These are phyloP conservation scores for Hystrix brachyura DNA, from an alignment of 2,113 vertebrate species.

Conservation along the genomic window DNA sequence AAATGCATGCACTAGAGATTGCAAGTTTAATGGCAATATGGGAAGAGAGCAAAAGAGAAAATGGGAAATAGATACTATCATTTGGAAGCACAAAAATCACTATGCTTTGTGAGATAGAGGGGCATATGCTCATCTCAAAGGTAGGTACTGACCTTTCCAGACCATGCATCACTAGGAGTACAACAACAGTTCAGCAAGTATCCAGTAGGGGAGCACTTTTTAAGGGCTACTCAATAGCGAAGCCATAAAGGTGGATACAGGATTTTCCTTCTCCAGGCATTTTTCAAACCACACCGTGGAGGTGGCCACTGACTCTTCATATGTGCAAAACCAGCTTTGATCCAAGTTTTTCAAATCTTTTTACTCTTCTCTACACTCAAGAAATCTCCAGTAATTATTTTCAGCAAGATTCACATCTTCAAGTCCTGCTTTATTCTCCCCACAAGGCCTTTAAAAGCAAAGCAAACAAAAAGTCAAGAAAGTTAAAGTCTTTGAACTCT, in stretches of 20 bases:
- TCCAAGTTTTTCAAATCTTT: neutral
- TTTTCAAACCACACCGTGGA: slow-evolving; percentile 8
- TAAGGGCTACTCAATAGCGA: neutral
- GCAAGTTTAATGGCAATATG: neutral
- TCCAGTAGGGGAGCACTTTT: neutral
- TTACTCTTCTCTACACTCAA: slow-evolving; percentile 9
- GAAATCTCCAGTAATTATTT: neutral
- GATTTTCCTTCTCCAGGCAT: neutral
- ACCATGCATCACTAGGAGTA: neutral
- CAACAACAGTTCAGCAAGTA: neutral
- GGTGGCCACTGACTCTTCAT: neutral
- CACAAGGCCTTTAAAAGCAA: neutral
- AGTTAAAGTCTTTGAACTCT: slow-evolving; percentile 56
- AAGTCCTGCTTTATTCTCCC: slow-evolving; percentile 22
- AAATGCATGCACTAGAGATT: neutral
- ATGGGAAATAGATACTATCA: neutral
- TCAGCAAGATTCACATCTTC: slow-evolving; percentile 30
- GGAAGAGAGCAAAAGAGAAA: neutral
- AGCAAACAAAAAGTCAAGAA: slow-evolving; percentile 61
- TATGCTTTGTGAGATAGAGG: neutral
- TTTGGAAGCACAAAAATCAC: neutral
- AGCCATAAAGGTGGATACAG: neutral
- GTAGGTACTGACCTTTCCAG: neutral
- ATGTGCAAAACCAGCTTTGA: slow-evolving; percentile 26
- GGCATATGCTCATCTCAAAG: neutral